A percentile compares a stretch with the other conserved stretches of the same genome.
phyloP scores from a whole-genome alignment of 2,113 vertebrate genomes.

The Charina bottae region DNA sequence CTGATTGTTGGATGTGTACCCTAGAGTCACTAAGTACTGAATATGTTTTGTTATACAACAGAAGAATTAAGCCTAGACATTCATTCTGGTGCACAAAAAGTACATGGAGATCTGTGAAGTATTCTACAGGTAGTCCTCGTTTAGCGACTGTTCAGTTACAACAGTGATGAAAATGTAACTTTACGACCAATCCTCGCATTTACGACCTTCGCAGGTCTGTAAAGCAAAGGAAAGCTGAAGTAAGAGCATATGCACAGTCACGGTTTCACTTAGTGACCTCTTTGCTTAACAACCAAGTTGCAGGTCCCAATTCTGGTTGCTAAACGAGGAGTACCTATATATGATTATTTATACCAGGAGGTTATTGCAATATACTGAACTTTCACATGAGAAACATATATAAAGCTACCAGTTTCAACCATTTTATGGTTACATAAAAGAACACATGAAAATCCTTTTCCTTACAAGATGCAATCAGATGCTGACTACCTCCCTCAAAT shows the following conservation, averaged over 20 bases:
- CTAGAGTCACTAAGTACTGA: background rate
- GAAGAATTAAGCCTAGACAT: background rate
- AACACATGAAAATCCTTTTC: background rate
- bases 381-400: conserved; percentile 33
- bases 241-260: no score
- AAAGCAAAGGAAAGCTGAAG: no score
- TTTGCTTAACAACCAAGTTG: no score
- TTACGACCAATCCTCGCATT: no score
- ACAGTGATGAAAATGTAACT: no score
- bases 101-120: background rate
- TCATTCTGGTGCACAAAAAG: background rate
- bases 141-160: no score
- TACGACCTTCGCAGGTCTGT: no score
- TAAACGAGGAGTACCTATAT: background rate
- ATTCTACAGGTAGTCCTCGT: no score
- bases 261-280: no score
- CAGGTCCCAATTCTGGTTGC: no score
- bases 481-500: background rate
- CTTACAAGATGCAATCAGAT: background rate
- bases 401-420: no score
- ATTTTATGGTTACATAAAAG: background rate
- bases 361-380: background rate
- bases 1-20: background rate
- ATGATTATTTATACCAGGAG: background rate
- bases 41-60: background rate